Evolutionary conservation across 2,888 invertebrate species (phyloP), one percentile per base, ranked within the genome.

Genomic region (Flabesymbios commensalis): DNA sequence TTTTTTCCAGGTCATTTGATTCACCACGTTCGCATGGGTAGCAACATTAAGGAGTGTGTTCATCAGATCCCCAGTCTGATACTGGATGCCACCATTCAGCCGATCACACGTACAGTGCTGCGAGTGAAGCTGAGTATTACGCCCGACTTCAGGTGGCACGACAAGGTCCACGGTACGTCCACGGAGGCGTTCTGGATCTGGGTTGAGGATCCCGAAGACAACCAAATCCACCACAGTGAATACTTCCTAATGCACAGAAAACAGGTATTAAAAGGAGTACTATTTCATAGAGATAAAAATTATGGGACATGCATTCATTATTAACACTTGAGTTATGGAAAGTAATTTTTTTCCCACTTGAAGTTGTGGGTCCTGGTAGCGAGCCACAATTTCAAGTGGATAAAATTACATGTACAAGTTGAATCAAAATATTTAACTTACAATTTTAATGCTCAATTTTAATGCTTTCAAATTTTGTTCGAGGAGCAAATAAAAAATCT

Each of bases 141-240:
- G 59, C 75, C 82, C 1, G 75, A 76, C 53, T 83, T 83, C 69
- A 70, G 65, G 29, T 97, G 96, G 96, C 93, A 92, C 75, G 93
- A 94, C 78, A 89, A 48, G 43, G 87, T 94, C 49, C 95, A 97
- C 78, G 93, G 95, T 0, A 90, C 90, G 81, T 88, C 88, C 0
- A 88, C 90, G 0, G 94, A 97, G 82, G 88, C 92, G 0, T 99
- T 95, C 83, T 98, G 95, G 92, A 88, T 99, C 63, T 97, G 98
- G 94, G 91, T 99, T 32, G 97, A 98, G 82, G 97, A 99, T 84
- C 92, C 96, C 0, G 92, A 93, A 42, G 91, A 88, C 54, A 94
- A 97, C 79, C 89, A 89, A 70, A 96, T 99, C 82, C 95, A 98
- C 82, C 98, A 99, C 82, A 91, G 92, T 57, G 99, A 99, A 81